Evolutionary conservation across 2,113 vertebrate genomes (phyloP).

Genomic region (Ia io): DNA sequence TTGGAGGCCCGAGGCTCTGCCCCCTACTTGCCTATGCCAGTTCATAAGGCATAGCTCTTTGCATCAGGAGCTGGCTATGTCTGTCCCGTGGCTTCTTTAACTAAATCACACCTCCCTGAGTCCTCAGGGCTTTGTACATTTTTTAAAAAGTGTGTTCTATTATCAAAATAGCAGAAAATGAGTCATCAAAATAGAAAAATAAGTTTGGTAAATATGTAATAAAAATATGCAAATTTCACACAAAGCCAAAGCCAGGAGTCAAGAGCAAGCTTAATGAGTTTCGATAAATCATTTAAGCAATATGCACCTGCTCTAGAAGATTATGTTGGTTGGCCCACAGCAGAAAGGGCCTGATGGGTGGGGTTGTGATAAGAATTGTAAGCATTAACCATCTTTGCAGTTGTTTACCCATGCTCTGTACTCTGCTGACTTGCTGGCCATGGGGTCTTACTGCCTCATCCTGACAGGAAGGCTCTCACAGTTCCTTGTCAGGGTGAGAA

Average conservation of each 20-base stretch:
- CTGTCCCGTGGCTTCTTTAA: neutral
- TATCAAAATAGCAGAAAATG: neutral
- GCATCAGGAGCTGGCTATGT: neutral
- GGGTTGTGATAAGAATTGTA: neutral
- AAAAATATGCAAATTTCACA: neutral
- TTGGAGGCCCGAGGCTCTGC: neutral
- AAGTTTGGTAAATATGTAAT: neutral
- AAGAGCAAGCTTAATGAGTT: neutral
- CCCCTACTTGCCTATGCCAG: neutral
- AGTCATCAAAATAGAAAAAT: conserved; percentile 13
- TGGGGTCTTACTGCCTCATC: conserved; percentile 49
- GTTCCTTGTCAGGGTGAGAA: conserved; percentile 47
- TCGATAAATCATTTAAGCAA: neutral
- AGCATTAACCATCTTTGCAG: neutral
- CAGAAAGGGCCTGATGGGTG: neutral
- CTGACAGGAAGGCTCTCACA: conserved; percentile 70
- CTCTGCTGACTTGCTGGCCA: neutral
- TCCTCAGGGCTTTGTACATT: neutral
- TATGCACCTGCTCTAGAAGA: neutral
- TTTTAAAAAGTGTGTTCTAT: neutral
- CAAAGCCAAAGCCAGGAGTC: neutral
- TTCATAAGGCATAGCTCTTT: neutral
- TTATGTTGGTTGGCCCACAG: neutral
- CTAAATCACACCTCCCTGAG: neutral
- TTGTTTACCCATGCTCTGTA: conserved; percentile 49